phyloP scores from a whole-genome alignment of 2,888 invertebrate genomes.

The Strigamia transsilvanica region DNA sequence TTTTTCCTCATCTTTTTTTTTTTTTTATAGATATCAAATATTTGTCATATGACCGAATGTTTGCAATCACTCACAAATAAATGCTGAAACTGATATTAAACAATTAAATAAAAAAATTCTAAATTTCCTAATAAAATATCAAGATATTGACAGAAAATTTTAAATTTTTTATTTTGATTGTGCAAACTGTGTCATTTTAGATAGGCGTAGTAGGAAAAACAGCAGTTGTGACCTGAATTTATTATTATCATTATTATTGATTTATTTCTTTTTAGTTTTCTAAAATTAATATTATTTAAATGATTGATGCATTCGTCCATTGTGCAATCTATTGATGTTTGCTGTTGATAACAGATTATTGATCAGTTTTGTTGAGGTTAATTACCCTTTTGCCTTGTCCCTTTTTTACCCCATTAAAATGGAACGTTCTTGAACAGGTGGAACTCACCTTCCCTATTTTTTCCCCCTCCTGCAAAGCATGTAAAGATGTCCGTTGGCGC shows the following conservation, averaged over 20 bases:
- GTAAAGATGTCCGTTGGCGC: neutral
- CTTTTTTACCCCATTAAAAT: neutral
- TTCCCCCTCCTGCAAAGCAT: conserved; percentile 5
- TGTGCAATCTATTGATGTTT: conserved; percentile 11
- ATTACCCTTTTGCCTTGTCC: conserved; percentile 20
- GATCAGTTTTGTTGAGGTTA: conserved; percentile 8
- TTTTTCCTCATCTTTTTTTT: no score
- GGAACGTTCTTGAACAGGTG: conserved; percentile 26
- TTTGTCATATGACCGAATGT: neutral
- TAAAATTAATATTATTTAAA: neutral
- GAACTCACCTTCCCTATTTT: conserved; percentile 36
- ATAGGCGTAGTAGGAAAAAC: conserved; percentile 26
- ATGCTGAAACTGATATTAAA: no score
- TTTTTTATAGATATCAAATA: neutral
- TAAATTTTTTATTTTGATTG: neutral
- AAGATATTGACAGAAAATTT: neutral
- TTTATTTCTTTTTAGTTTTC: neutral
- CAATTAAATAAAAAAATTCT: no score
- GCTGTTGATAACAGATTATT: conserved; percentile 34
- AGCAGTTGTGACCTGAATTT: neutral
- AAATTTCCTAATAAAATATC: neutral
- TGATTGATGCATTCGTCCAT: conserved; percentile 14
- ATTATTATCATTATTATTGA: neutral
- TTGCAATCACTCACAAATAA: neutral
- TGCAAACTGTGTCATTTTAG: conserved; percentile 17